phyloP scores from a whole-genome alignment of 2,888 invertebrate genomes.

The Aphodius sticticus region DNA sequence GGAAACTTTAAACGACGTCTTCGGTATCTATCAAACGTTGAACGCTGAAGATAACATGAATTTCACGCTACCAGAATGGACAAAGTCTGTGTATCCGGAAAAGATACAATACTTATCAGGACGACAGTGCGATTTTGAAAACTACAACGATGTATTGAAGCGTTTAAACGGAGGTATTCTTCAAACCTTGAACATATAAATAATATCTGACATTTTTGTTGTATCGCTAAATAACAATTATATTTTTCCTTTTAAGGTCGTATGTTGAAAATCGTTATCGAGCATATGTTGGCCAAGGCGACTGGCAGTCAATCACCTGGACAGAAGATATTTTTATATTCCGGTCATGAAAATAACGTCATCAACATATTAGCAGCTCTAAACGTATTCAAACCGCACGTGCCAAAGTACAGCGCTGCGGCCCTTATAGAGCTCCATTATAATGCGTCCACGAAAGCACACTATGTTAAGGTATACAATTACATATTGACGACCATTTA shows the following conservation, averaged over 20 bases:
- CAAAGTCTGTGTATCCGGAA: slow-evolving; percentile 53
- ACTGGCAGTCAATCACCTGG: slow-evolving; percentile 42
- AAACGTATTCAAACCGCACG: slow-evolving; percentile 60
- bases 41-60: slow-evolving; percentile 54
- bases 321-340: slow-evolving; percentile 60
- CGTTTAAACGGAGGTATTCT: slow-evolving; percentile 60
- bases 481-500: too few species aligned
- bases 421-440: slow-evolving; percentile 54
- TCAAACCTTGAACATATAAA: not conserved
- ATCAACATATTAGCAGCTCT: slow-evolving; percentile 62
- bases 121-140: slow-evolving; percentile 58
- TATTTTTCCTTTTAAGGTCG: slow-evolving; percentile 47
- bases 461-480: slow-evolving; percentile 53
- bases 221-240: not conserved
- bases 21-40: slow-evolving; percentile 54
- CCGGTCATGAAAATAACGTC: slow-evolving; percentile 68
- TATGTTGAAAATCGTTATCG: slow-evolving; percentile 50
- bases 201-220: not conserved
- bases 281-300: slow-evolving; percentile 50
- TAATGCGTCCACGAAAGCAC: slow-evolving; percentile 43
- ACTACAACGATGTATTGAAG: slow-evolving; percentile 54
- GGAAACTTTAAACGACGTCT: slow-evolving; percentile 47
- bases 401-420: slow-evolving; percentile 55
- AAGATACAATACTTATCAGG: slow-evolving; percentile 53
- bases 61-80: slow-evolving; percentile 60